Percentiles rank a stretch among this genome's conserved stretches.
phyloP scores from a whole-genome alignment of 2,113 vertebrate genomes.

The Eupsittula cactorum region DNA sequence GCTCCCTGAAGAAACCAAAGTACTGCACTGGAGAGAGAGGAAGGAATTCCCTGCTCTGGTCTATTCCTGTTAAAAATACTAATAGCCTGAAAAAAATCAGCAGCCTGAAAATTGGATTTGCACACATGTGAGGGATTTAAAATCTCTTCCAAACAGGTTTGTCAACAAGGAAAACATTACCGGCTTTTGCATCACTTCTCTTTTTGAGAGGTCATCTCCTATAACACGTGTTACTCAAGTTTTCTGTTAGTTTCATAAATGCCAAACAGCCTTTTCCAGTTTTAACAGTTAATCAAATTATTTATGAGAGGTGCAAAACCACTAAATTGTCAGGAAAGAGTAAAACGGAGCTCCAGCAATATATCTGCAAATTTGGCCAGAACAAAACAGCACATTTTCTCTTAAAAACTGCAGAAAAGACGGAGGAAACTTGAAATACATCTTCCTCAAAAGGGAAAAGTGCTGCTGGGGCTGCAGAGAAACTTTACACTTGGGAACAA shows the following conservation, averaged over 20 bases:
- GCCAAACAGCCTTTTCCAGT: background rate
- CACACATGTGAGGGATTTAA: background rate
- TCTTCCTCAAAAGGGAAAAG: background rate
- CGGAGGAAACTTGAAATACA: background rate
- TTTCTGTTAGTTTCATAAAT: background rate
- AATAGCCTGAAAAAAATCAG: background rate
- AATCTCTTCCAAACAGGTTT: background rate
- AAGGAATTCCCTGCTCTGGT: background rate
- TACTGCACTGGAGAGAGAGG: rapidly evolving
- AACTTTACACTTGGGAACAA: background rate
- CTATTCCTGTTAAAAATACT: background rate
- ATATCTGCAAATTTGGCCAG: background rate
- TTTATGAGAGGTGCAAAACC: background rate
- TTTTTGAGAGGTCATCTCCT: background rate
- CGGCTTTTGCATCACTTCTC: background rate
- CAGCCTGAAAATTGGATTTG: background rate
- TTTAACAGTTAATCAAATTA: background rate
- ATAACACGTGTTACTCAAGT: background rate
- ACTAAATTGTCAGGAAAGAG: background rate
- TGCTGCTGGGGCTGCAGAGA: background rate
- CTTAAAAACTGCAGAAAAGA: background rate
- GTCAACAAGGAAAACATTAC: background rate
- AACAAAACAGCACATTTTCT: background rate
- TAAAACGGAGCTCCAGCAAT: background rate
- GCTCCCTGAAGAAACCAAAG: background rate